These are phyloP conservation scores for Tenthredo livida DNA, from an alignment of 2,888 invertebrate species.

Conservation along the genomic window DNA sequence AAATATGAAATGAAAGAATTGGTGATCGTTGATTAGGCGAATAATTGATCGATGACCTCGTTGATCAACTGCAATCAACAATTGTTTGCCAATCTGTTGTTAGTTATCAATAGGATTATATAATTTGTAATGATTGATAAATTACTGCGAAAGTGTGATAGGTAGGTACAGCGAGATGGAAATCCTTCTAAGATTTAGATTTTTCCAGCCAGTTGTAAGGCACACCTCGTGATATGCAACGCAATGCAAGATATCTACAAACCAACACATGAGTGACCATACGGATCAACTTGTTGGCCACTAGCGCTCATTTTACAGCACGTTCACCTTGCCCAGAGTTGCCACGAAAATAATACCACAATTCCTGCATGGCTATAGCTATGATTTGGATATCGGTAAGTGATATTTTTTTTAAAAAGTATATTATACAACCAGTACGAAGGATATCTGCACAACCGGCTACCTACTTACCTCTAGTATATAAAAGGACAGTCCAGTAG, in stretches of 20 bases:
- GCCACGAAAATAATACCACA: slow-evolving; percentile 51
- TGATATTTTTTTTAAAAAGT: slow-evolving; percentile 55
- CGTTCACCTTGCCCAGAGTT: slow-evolving; percentile 67
- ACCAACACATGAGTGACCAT: neutral
- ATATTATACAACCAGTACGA: slow-evolving; percentile 52
- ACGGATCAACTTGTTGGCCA: slow-evolving; percentile 43
- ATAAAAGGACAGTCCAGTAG: slow-evolving; percentile 28
- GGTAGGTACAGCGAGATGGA: neutral
- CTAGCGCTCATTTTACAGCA: slow-evolving; percentile 67
- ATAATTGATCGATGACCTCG: slow-evolving; percentile 16
- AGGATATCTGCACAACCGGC: neutral
- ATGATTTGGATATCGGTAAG: slow-evolving; percentile 58
- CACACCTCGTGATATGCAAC: slow-evolving; percentile 47
- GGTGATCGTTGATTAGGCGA: neutral
- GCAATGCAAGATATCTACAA: slow-evolving; percentile 26
- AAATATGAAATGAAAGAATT: neutral
- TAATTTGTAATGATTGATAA: neutral
- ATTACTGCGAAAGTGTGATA: slow-evolving; percentile 6
- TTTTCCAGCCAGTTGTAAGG: slow-evolving; percentile 34
- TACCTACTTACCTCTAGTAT: neutral
- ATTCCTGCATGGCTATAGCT: slow-evolving; percentile 52
- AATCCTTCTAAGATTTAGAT: slow-evolving; percentile 40
- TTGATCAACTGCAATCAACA: neutral
- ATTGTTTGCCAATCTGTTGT: neutral
- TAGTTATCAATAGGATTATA: neutral